phyloP scores from a whole-genome alignment of 1,140 invertebrate species.

The Bombus waltoni region DNA sequence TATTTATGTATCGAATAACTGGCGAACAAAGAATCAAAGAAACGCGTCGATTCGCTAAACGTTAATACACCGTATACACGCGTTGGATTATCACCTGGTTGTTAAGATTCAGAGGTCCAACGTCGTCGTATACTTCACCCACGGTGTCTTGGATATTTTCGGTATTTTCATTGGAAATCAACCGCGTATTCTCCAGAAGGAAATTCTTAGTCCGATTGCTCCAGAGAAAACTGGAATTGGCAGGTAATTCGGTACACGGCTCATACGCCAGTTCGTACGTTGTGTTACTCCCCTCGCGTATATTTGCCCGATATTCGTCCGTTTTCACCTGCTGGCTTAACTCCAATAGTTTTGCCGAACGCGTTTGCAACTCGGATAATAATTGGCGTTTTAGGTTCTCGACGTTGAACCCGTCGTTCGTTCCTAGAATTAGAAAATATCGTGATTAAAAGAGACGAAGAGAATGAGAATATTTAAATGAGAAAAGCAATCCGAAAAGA shows the following conservation, averaged over 20 bases:
- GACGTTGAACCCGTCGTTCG: conserved; percentile 39
- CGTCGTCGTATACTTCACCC: conserved; percentile 62
- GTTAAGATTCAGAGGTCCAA: conserved; percentile 52
- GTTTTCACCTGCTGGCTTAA: conserved; percentile 61
- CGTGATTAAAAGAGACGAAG: neutral
- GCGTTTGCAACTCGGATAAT: conserved; percentile 9
- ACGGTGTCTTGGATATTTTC: conserved; percentile 14
- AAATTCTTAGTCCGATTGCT: conserved; percentile 45
- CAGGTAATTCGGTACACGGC: conserved; percentile 24
- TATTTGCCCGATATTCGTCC: conserved; percentile 48
- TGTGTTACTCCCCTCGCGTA: conserved; percentile 17
- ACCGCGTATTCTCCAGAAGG: neutral
- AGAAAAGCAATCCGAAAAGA: neutral
- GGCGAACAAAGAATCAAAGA: no score
- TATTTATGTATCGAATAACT: no score
- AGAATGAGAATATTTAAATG: neutral
- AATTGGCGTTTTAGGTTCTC: conserved; percentile 48
- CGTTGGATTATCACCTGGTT: conserved; percentile 36
- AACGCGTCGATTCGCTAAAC: neutral
- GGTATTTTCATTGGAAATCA: neutral
- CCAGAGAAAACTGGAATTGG: conserved; percentile 78
- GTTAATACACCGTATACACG: neutral
- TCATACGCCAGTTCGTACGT: conserved; percentile 49
- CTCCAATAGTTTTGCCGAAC: conserved; percentile 61
- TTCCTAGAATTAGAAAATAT: conserved; percentile 21